A percentile compares a stretch with the other conserved stretches of the same genome.
phyloP scores from a whole-genome alignment of 2,797 vertebrate genomes.

The Oryzias sinensis region DNA sequence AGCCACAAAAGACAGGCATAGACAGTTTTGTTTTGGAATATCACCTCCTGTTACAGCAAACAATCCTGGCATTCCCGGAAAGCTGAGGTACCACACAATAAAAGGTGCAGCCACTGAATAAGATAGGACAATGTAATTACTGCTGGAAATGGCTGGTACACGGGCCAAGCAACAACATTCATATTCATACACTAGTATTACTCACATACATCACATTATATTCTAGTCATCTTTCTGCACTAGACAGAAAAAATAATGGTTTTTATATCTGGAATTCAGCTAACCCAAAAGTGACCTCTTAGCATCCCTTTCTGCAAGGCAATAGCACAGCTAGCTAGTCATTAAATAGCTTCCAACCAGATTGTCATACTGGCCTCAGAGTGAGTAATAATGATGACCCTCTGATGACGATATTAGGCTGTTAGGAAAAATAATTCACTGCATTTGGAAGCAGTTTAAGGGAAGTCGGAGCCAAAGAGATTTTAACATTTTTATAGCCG shows the following conservation, averaged over 20 bases:
- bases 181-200: constrained; percentile 13
- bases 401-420: constrained; percentile 2
- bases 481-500: background rate
- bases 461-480: background rate
- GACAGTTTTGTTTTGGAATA: constrained; percentile 30
- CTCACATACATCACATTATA: constrained; percentile 20
- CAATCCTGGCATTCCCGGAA: constrained; percentile 32
- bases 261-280: constrained; percentile 27
- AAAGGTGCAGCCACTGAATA: constrained; percentile 40
- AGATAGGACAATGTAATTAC: constrained; percentile 59
- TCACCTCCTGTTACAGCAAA: constrained; percentile 31
- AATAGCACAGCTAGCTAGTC: constrained; percentile 12
- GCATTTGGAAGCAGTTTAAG: constrained; percentile 14
- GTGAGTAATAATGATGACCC: constrained; percentile 15
- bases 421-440: constrained; percentile 3
- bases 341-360: constrained; percentile 25
- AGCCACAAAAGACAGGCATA: constrained; percentile 13
- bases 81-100: constrained; percentile 44
- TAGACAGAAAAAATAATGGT: constrained; percentile 14
- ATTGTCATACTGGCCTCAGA: constrained; percentile 18
- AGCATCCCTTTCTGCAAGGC: constrained; percentile 16
- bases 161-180: constrained; percentile 27
- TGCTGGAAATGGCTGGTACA: constrained; percentile 28
- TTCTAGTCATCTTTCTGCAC: constrained; percentile 21
- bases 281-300: constrained; percentile 35